These are phyloP conservation scores for Psittacula cyanocephala DNA, from an alignment of 2,113 vertebrate genomes.

Conservation along the genomic window DNA sequence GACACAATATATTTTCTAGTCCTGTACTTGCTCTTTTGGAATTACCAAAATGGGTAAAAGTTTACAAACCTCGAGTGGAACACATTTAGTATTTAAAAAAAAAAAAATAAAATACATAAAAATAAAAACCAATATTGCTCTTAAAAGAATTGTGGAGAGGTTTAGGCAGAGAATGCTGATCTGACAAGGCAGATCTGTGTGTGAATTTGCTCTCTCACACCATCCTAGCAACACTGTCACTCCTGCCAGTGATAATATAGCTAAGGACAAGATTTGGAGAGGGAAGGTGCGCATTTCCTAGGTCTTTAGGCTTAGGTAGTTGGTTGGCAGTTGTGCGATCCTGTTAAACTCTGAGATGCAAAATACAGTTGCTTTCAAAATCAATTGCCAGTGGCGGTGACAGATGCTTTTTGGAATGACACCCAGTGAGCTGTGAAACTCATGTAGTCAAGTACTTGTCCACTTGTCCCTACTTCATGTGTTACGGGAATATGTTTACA, in stretches of 20 bases:
- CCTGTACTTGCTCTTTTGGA: neutral
- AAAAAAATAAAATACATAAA: neutral
- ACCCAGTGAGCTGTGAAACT: constrained; percentile 52
- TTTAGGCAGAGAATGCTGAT: neutral
- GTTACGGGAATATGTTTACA: constrained; percentile 52
- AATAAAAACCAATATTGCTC: neutral
- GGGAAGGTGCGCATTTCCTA: neutral
- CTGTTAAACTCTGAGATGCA: constrained; percentile 24
- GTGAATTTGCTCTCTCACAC: constrained; percentile 49
- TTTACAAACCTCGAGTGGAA: neutral
- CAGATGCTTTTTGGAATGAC: constrained; percentile 57
- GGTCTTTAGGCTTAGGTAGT: neutral
- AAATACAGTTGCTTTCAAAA: constrained; percentile 42
- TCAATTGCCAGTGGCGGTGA: constrained; percentile 13
- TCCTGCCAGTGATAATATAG: constrained; percentile 45
- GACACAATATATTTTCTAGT: neutral
- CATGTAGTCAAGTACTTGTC: constrained; percentile 38
- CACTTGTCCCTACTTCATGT: constrained; percentile 35
- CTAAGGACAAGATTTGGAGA: neutral
- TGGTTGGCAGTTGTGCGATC: neutral
- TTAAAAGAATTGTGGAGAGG: neutral
- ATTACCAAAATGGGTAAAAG: neutral
- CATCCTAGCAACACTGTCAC: neutral
- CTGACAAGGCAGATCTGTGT: constrained; percentile 1
- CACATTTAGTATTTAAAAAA: neutral